phyloP scores from a whole-genome alignment of 2,888 invertebrate genomes.

The Catocala fraxini region DNA sequence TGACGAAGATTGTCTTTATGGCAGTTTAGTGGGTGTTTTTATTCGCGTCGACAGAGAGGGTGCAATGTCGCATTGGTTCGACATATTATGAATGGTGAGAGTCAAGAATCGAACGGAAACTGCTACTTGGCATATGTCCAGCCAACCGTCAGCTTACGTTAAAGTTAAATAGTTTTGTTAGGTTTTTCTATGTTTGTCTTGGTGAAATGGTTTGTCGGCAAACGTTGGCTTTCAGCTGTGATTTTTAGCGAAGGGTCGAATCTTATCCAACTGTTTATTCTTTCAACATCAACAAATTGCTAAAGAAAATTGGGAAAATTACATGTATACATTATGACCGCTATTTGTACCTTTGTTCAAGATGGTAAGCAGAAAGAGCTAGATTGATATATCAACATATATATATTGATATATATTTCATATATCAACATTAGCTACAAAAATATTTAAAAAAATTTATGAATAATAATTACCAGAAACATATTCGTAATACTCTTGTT shows the following conservation, averaged over 20 bases:
- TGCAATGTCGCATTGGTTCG: conserved; percentile 46
- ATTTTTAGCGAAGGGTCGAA: conserved; percentile 27
- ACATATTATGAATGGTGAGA: conserved; percentile 52
- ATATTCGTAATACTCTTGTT: no score
- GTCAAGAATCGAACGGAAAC: conserved; percentile 49
- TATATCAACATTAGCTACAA: no score
- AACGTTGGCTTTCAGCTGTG: conserved; percentile 12
- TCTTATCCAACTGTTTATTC: no score
- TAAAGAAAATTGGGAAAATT: no score
- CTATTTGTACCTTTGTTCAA: no score
- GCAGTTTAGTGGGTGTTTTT: conserved; percentile 53
- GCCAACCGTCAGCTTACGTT: conserved; percentile 53
- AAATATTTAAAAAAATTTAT: no score
- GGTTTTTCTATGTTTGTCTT: conserved; percentile 47
- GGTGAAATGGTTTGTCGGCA: conserved; percentile 47
- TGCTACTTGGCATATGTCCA: conserved; percentile 55
- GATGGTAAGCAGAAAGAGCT: no score
- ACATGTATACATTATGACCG: no score
- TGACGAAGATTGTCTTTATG: conserved; percentile 55
- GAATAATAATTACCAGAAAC: no score
- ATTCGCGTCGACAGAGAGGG: conserved; percentile 33
- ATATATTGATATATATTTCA: no score
- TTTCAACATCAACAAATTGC: no score
- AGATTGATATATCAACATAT: no score
- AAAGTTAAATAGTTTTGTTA: conserved; percentile 48